Percentiles rank a stretch among this genome's conserved stretches.
Conservation (phyloP, 2,888 invertebrate genomes). For the Sabatieria punctata region DNA sequence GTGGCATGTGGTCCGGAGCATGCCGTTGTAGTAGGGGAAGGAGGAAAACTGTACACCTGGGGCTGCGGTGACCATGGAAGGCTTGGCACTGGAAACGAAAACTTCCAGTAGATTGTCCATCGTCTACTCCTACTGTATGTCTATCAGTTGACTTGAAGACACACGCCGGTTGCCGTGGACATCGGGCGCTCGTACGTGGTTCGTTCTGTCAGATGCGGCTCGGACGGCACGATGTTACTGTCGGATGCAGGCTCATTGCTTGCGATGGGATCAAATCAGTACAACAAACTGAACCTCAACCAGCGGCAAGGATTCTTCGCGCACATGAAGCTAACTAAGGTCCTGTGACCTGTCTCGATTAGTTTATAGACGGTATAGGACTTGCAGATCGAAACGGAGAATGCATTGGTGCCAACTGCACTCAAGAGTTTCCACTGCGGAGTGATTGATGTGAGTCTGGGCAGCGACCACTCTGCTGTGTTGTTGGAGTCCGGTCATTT, state of each 20-base stretch:
- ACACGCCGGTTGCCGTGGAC: no score
- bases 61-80: conserved; percentile 44
- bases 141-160: no score
- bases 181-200: no score
- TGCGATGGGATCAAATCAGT: conserved; percentile 45
- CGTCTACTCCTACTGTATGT: no score
- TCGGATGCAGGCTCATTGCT: conserved; percentile 45
- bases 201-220: conserved; percentile 44
- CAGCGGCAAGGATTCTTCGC: conserved; percentile 38
- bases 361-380: background rate
- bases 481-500: conserved; percentile 48
- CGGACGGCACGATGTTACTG: conserved; percentile 46
- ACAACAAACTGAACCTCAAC: conserved; percentile 49
- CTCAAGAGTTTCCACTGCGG: conserved; percentile 41
- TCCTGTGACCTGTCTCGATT: background rate
- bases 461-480: conserved; percentile 44
- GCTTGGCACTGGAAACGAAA: conserved; percentile 43
- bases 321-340: conserved; percentile 33
- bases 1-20: conserved; percentile 48
- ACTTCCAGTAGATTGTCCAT: no score
- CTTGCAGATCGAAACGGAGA: conserved; percentile 35
- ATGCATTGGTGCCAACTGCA: conserved; percentile 34
- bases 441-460: conserved; percentile 45
- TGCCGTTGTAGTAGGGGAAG: conserved; percentile 45
- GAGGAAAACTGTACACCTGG: conserved; percentile 50